These are phyloP conservation scores for Ptilorrhoa leucosticta DNA, from an alignment of 2,113 vertebrate species.

Conservation along the genomic window DNA sequence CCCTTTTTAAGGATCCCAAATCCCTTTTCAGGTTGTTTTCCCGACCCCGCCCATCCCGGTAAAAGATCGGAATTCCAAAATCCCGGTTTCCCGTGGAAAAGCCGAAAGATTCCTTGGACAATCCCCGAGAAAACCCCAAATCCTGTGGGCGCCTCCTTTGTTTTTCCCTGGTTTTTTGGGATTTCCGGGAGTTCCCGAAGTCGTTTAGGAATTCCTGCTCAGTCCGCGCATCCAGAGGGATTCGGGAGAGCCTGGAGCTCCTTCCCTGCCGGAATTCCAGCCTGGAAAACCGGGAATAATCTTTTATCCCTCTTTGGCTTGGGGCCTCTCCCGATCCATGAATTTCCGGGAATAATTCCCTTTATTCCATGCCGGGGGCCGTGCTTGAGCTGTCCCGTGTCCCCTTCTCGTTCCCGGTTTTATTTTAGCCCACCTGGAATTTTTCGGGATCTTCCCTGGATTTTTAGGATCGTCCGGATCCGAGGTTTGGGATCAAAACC, in stretches of 20 bases:
- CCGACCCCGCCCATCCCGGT: background rate
- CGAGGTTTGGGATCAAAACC: background rate
- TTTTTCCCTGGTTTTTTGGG: background rate
- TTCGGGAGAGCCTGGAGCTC: too few species aligned
- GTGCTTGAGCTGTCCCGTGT: accelerated
- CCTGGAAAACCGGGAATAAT: background rate
- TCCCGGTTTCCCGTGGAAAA: background rate
- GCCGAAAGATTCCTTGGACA: background rate
- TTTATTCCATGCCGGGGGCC: too few species aligned
- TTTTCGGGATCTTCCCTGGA: background rate
- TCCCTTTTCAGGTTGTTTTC: background rate
- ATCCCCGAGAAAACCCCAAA: background rate
- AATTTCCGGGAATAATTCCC: background rate
- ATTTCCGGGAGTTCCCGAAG: background rate
- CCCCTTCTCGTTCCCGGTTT: background rate
- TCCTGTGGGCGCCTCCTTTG: accelerated
- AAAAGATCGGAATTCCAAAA: background rate
- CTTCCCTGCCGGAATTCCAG: background rate
- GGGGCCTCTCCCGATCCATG: background rate
- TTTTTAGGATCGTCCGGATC: background rate
- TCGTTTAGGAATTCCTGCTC: background rate
- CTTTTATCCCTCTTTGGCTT: background rate
- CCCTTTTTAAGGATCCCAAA: background rate
- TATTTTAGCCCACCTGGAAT: background rate
- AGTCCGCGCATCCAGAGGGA: background rate